These are phyloP conservation scores for Gymnocheta viridis DNA, from an alignment of 2,888 invertebrate genomes.

Conservation along the genomic window DNA sequence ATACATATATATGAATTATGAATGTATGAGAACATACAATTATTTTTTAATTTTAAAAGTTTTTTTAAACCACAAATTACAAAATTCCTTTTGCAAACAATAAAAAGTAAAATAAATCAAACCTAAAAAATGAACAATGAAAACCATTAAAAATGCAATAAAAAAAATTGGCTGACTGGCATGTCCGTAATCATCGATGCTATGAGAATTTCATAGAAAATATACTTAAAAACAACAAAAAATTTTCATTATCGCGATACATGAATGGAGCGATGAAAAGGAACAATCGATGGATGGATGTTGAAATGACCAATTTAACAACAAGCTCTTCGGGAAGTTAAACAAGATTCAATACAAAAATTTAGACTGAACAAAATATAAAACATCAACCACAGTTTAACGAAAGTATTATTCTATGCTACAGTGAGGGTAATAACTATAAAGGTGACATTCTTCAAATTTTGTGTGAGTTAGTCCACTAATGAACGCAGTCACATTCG, in stretches of 20 bases:
- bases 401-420: too few species aligned
- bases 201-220: background rate
- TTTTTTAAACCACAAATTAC: background rate
- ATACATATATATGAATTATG: too few species aligned
- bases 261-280: background rate
- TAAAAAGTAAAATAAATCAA: background rate
- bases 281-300: conserved; percentile 4
- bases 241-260: conserved; percentile 26
- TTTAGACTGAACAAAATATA: too few species aligned
- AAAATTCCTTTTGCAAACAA: background rate
- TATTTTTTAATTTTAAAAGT: background rate
- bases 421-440: too few species aligned
- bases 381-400: too few species aligned
- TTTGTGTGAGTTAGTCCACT: too few species aligned
- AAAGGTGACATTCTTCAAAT: too few species aligned
- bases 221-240: background rate
- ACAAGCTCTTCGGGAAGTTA: background rate
- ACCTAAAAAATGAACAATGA: background rate
- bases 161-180: background rate
- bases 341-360: background rate
- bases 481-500: too few species aligned
- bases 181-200: background rate
- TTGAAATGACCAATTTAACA: background rate
- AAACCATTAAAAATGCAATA: background rate
- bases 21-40: too few species aligned